Conservation (phyloP, 2,888 invertebrate genomes). For the Andrena praecox region DNA sequence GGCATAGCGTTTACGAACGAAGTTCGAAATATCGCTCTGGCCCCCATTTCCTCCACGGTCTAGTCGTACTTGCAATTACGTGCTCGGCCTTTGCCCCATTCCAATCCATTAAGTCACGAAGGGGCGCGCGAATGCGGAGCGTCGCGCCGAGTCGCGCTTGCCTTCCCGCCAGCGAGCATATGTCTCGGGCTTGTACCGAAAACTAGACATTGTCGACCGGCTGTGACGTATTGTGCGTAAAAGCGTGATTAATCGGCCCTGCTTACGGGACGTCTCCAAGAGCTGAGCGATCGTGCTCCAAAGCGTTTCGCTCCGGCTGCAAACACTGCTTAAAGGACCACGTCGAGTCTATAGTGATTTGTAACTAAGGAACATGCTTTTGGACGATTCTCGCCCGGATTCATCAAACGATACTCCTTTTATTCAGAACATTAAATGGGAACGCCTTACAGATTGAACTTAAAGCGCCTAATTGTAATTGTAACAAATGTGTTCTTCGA, state of each 20-base stretch:
- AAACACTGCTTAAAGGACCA: not conserved
- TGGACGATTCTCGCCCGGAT: no score
- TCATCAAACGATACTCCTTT: no score
- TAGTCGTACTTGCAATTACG: conserved; percentile 72
- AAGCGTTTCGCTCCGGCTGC: not conserved
- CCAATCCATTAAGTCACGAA: conserved; percentile 72
- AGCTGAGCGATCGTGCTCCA: conserved; percentile 21
- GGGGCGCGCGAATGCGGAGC: conserved; percentile 61
- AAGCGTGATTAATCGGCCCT: conserved; percentile 61
- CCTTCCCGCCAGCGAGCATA: conserved; percentile 61
- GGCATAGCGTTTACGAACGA: conserved; percentile 64
- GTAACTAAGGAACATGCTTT: no score
- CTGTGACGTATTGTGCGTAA: conserved; percentile 50
- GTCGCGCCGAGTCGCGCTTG: conserved; percentile 48
- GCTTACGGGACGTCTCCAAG: conserved; percentile 24
- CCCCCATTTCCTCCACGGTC: conserved; percentile 38
- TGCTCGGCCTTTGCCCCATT: conserved; percentile 74
- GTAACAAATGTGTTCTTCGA: no score
- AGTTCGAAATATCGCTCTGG: conserved; percentile 69
- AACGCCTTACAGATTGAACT: no score
- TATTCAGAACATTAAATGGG: no score
- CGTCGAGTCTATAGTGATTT: not conserved
- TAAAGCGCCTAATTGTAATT: no score
- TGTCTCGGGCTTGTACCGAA: conserved; percentile 58
- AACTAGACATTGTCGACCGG: conserved; percentile 50